Percentiles rank a stretch among this genome's conserved stretches.
Evolutionary conservation across 2,113 vertebrate genomes (phyloP).

Genomic region (Sorex fumeus): DNA sequence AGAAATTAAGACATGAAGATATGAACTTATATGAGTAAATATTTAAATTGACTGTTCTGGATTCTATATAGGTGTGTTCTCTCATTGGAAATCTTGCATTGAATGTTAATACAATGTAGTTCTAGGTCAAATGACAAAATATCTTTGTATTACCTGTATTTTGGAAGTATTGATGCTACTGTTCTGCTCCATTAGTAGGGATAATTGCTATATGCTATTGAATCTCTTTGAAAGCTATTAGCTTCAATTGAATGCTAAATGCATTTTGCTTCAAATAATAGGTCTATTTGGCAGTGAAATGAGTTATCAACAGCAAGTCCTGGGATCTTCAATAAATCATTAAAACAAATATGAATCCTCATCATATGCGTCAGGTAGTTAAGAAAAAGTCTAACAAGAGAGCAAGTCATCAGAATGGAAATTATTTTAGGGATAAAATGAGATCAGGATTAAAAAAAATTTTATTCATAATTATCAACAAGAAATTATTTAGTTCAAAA

Average conservation of each 20-base stretch:
- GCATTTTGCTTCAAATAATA: slow-evolving; percentile 58
- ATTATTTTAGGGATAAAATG: neutral
- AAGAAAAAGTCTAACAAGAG: neutral
- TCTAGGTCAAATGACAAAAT: slow-evolving; percentile 42
- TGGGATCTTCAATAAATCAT: slow-evolving; percentile 54
- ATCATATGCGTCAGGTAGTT: neutral
- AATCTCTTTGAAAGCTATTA: slow-evolving; percentile 59
- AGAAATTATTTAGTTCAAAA: slow-evolving; percentile 12
- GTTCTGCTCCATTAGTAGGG: slow-evolving; percentile 58
- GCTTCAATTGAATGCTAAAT: slow-evolving; percentile 65
- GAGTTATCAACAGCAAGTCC: slow-evolving; percentile 22
- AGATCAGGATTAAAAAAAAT: slow-evolving; percentile 28
- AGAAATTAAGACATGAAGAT: neutral
- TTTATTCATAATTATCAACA: slow-evolving; percentile 36
- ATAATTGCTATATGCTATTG: slow-evolving; percentile 65
- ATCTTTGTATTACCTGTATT: slow-evolving; percentile 44
- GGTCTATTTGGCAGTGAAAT: slow-evolving; percentile 58
- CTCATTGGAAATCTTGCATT: slow-evolving; percentile 10
- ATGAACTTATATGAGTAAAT: neutral
- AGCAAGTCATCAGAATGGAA: neutral
- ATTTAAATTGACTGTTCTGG: neutral
- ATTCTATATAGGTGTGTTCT: neutral
- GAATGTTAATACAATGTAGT: neutral
- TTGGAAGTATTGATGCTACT: slow-evolving; percentile 53
- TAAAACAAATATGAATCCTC: neutral